Conservation (phyloP, 2,888 invertebrate species). For the Tachina fera region DNA sequence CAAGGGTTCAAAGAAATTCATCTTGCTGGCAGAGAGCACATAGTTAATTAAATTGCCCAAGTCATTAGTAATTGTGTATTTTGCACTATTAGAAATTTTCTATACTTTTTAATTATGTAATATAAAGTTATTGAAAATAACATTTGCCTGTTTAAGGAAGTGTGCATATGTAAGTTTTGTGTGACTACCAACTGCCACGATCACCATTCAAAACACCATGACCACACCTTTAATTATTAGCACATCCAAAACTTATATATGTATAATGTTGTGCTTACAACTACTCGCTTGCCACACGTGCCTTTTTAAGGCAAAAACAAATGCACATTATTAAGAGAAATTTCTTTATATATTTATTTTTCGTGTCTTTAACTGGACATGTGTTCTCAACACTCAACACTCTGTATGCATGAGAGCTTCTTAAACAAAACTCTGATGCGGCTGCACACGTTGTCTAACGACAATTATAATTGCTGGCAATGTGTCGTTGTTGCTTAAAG, state of each 20-base stretch:
- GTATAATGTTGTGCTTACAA: conserved; percentile 1
- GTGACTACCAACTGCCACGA: conserved; percentile 49
- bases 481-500: conserved; percentile 5
- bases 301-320: conserved; percentile 59
- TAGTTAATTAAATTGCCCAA: conserved; percentile 12
- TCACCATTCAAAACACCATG: conserved; percentile 45
- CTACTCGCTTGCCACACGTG: conserved; percentile 61
- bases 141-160: conserved; percentile 40
- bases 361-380: conserved; percentile 23
- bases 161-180: not conserved
- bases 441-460: conserved; percentile 36
- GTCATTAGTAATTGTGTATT: conserved; percentile 24
- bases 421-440: conserved; percentile 30
- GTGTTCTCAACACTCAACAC: conserved; percentile 9
- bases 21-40: not conserved
- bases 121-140: not conserved
- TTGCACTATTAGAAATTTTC: conserved; percentile 38
- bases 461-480: conserved; percentile 47
- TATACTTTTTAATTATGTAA: not conserved
- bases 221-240: conserved; percentile 60
- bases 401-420: conserved; percentile 54
- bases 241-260: conserved; percentile 53
- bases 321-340: conserved; percentile 46
- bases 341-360: not conserved
- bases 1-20: not conserved